phyloP scores from a whole-genome alignment of 1,140 invertebrate genomes.

The Harlomillsia oculata region DNA sequence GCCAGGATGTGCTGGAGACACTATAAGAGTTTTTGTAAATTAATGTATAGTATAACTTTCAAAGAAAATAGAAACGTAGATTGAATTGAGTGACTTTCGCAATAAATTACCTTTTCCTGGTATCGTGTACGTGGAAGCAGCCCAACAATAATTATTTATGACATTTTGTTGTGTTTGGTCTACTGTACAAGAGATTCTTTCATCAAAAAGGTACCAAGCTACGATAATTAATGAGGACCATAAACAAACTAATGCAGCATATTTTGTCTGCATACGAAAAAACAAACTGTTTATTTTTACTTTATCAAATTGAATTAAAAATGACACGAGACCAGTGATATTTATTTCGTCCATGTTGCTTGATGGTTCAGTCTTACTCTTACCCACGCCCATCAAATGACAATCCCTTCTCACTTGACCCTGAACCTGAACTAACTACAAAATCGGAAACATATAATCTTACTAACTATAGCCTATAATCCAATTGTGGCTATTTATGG shows the following conservation, averaged over 20 bases:
- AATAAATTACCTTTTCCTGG: conserved; percentile 17
- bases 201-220: neutral
- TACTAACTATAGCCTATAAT: too few relatives aligned
- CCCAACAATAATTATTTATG: conserved; percentile 39
- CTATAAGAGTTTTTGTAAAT: neutral
- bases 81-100: conserved; percentile 8
- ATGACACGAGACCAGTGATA: too few relatives aligned
- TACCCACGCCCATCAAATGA: too few relatives aligned
- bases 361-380: too few relatives aligned
- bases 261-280: neutral
- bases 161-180: conserved; percentile 31
- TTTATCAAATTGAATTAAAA: too few relatives aligned
- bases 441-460: too few relatives aligned
- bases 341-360: too few relatives aligned
- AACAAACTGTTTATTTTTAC: neutral
- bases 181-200: neutral
- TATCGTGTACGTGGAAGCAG: conserved; percentile 40
- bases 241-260: neutral
- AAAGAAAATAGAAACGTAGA: neutral
- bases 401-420: too few relatives aligned
- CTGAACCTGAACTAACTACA: too few relatives aligned
- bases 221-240: neutral
- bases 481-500: too few relatives aligned
- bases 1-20: neutral
- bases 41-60: neutral